Evolutionary conservation across 2,113 vertebrate genomes (phyloP).

Genomic region (Onychostruthus taczanowskii): DNA sequence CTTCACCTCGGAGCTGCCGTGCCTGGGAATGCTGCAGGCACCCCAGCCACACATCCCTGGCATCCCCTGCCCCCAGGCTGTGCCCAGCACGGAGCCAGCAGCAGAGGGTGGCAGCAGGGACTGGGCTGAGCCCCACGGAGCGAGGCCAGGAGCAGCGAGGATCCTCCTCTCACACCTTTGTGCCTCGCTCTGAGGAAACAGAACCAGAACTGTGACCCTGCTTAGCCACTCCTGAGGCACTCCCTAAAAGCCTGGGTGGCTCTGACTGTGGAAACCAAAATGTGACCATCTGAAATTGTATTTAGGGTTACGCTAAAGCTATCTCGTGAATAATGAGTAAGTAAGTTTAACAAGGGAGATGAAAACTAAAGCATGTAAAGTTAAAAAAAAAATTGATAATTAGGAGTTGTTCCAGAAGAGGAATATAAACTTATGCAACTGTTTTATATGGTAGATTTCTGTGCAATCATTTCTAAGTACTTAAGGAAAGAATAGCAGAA

Average conservation of each 20-base stretch:
- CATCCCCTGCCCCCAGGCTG: background rate
- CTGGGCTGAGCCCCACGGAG: background rate
- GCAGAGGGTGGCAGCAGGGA: constrained; percentile 74
- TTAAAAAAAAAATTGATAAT: background rate
- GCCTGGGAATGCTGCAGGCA: background rate
- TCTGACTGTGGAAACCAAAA: background rate
- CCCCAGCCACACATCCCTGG: no score
- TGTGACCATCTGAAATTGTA: background rate
- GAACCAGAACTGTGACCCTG: background rate
- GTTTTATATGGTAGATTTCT: background rate
- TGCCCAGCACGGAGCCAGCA: background rate
- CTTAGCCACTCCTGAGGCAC: background rate
- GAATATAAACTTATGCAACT: background rate
- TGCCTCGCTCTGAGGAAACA: background rate
- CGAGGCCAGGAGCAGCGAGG: background rate
- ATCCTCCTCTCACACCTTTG: background rate
- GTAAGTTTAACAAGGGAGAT: background rate
- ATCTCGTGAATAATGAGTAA: background rate
- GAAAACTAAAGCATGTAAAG: background rate
- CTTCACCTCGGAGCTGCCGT: background rate
- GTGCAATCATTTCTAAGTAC: no score
- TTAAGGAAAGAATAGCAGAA: background rate
- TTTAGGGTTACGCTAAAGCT: background rate
- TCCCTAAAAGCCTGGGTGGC: background rate
- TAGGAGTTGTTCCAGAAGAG: background rate